Base-by-base conservation (phyloP, 2,797 vertebrate species). In the Sparidentex hasta region DNA sequence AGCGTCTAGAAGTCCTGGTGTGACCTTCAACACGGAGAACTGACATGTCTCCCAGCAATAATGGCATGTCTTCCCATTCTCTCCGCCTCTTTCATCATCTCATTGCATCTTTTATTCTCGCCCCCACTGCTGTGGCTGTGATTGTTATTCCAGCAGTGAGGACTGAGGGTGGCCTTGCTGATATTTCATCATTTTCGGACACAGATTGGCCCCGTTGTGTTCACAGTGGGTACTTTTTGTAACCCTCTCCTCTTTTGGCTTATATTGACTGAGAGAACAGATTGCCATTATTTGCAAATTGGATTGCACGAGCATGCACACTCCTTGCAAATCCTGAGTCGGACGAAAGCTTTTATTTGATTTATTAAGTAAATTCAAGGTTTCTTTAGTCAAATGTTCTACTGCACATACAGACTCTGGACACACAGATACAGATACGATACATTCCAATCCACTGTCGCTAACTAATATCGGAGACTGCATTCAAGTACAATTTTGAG, bases 1-100 rank as follows among this genome's bases (percentile, higher is more conserved):
- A 77, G 13, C 16, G 14, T 59, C 61, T 74, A 13, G 21, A 57
- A 58, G 71, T 78, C 61, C 62, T 58, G 25, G 8, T 50, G 29
- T 83, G 80, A 85, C 85, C 80, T 85, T 83, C 69, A 71, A 46
- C 65, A 47, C 44, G 13, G 41, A 84, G 71, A 75, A 61, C 82
- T 65, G 79, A 73, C 81, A 57, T 43, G 61, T 76, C 74, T 83
- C 14, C 71, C 55, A 69, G 67, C 70, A 16, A 67, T 83, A 85
- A 81, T 68, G 64, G 27, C 74, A 55, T 66, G 80, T 68, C 78
- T 79, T 50, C 57, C 33, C 56, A 50, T 66, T 72, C 69, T 65
- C 74, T 59, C 48, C 14, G 4, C 58, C 80, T 81, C 84, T 81
- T 74, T 81, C 80, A 87, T 81, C 82, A 78, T 75, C 64, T 67